Conservation (phyloP, 2,888 invertebrate species). For the Rutpela maculata region DNA sequence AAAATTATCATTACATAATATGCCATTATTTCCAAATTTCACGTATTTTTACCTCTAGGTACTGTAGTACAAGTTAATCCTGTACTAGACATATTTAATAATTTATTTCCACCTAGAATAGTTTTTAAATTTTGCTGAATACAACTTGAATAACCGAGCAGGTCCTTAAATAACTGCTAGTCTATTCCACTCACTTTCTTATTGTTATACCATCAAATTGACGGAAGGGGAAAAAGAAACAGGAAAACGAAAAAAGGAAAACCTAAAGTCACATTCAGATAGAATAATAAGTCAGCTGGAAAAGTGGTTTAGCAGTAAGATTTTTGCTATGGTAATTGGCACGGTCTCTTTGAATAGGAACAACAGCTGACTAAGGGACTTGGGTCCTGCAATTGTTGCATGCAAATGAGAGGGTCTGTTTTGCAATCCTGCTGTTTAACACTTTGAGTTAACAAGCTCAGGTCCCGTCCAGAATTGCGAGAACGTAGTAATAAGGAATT, state of each 20-base stretch:
- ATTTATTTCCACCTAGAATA: too few relatives aligned
- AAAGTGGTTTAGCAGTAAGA: slow-evolving; percentile 38
- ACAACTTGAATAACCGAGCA: too few relatives aligned
- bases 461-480: slow-evolving; percentile 28
- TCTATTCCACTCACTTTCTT: background rate
- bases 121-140: too few relatives aligned
- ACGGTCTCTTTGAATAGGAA: slow-evolving; percentile 30
- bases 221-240: slow-evolving; percentile 5
- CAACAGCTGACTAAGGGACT: slow-evolving; percentile 40
- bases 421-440: slow-evolving; percentile 41
- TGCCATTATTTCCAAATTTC: too few relatives aligned
- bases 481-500: slow-evolving; percentile 35
- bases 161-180: background rate
- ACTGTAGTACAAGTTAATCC: too few relatives aligned
- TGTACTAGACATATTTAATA: too few relatives aligned
- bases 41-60: too few relatives aligned
- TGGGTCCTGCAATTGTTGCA: slow-evolving; percentile 35
- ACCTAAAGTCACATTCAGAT: slow-evolving; percentile 27
- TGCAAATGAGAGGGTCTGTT: slow-evolving; percentile 40
- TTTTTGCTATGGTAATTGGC: slow-evolving; percentile 40
- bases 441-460: slow-evolving; percentile 37
- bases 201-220: slow-evolving; percentile 30
- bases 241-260: slow-evolving; percentile 13
- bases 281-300: slow-evolving; percentile 38
- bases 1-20: too few relatives aligned